A percentile compares a stretch with the other conserved stretches of the same genome.
Evolutionary conservation across 2,888 invertebrate genomes (phyloP).

Genomic region (Heliothis peltigera): DNA sequence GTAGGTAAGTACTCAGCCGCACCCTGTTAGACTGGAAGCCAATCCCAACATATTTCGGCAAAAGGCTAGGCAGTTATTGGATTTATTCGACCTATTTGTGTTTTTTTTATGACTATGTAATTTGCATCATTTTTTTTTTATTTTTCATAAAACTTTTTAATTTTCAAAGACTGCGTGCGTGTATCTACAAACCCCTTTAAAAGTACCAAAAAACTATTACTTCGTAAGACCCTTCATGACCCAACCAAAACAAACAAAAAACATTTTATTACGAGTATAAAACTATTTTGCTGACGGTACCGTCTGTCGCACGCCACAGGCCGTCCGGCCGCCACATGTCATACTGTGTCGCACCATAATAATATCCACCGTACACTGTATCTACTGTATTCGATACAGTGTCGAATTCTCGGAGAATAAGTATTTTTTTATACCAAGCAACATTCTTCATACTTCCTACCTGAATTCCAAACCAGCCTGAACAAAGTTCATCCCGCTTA

Average conservation of each 20-base stretch:
- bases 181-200: too few species aligned
- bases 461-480: conserved; percentile 19
- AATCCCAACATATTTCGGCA: too few species aligned
- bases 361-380: conserved; percentile 6
- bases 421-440: not conserved
- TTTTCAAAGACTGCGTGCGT: too few species aligned
- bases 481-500: conserved; percentile 31
- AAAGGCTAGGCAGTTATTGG: too few species aligned
- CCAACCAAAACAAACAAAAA: not conserved
- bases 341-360: conserved; percentile 19
- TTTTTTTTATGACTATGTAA: too few species aligned
- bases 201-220: too few species aligned
- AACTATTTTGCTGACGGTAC: conserved; percentile 15
- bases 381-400: conserved; percentile 6
- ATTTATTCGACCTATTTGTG: too few species aligned
- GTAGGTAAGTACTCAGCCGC: too few species aligned
- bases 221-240: not conserved
- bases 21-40: too few species aligned
- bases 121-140: too few species aligned
- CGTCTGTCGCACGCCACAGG: conserved; percentile 10
- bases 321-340: conserved; percentile 18
- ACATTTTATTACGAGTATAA: not conserved
- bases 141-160: too few species aligned
- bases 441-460: conserved; percentile 12
- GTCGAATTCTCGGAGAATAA: not conserved